A percentile compares a stretch with the other conserved stretches of the same genome.
Evolutionary conservation across 2,888 invertebrate genomes (phyloP).

Genomic region (Eumacrocentrus americanus): DNA sequence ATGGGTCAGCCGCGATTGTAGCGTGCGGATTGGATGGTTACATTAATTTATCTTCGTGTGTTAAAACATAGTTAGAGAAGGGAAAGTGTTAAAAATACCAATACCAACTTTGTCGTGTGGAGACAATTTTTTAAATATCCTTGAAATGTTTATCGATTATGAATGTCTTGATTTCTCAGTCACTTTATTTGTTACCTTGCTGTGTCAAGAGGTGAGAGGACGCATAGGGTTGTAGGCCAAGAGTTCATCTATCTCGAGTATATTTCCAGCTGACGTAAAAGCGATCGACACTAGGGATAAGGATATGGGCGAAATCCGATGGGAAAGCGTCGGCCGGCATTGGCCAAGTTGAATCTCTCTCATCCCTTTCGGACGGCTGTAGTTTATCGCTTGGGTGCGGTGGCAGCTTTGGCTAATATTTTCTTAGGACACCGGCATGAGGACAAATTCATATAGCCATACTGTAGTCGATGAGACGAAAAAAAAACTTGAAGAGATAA

Average conservation of each 20-base stretch:
- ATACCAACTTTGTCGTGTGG: no score
- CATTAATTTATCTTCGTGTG: conserved; percentile 10
- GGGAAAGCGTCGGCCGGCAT: conserved; percentile 9
- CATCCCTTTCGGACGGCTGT: background rate
- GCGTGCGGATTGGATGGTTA: conserved; percentile 1
- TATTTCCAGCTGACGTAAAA: conserved; percentile 54
- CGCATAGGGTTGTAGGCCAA: conserved; percentile 54
- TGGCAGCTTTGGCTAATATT: conserved; percentile 12
- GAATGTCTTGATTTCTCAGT: no score
- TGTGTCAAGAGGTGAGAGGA: background rate
- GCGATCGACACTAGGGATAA: conserved; percentile 52
- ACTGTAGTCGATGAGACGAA: background rate
- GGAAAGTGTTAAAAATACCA: background rate
- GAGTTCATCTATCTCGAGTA: conserved; percentile 59
- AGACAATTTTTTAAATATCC: no score
- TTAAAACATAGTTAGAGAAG: background rate
- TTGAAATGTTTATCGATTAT: no score
- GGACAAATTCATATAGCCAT: background rate
- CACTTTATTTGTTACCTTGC: background rate
- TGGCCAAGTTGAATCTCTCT: conserved; percentile 17
- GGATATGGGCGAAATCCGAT: conserved; percentile 39
- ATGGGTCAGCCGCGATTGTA: conserved; percentile 20
- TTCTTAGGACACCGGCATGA: conserved; percentile 2
- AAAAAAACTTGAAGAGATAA: conserved; percentile 2
- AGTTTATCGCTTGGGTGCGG: conserved; percentile 9